Evolutionary conservation across 1,140 invertebrate species (phyloP), one percentile per base, ranked within the genome.

Genomic region (Drosophila tsacasi): DNA sequence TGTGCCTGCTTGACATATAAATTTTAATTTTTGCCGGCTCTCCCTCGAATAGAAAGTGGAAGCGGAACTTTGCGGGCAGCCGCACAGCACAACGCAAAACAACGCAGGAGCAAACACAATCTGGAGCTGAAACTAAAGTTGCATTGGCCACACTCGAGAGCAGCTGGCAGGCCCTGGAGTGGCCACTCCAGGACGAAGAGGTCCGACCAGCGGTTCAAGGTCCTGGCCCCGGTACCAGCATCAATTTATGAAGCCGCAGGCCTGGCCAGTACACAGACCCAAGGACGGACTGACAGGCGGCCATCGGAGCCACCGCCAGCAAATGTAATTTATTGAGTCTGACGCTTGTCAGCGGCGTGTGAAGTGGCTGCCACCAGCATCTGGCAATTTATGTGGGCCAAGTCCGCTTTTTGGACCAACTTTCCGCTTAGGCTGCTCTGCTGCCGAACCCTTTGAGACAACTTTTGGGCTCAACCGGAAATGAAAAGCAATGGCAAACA

Each of bases 1-100:
- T 73, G 66, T 67, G 72, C 59, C 66, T 71, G 72, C 83, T 82
- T 87, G 83, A 81, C 81, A 84, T 77, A 90, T 84, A 84, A 84
- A 78, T 89, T 90, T 79, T 89, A 74, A 90, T 89, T 82, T 86
- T 62, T 60, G 52, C 39, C 50, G 10, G 2, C 21, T 19, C 6
- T 15, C 66, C 37, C 25, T 54, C 50, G 39, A 74, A 55, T 59
- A 42, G 64, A 54, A 63, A 75, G 80, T 72, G 67, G 49, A 57
- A 61, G 65, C 32, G 57, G 76, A 78, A 54, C 69, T 77, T 73
- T 83, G 67, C 37, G 64, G 81, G 21, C 62, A 57, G 32, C 68
- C 49, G 55, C 63, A 44, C 35, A 67, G 49, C 63, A 62, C 55
- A 73, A 60, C 69, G 65, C 68, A 75, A 67, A 40, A 47, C 59